Evolutionary conservation across 2,797 vertebrate species (phyloP).

Genomic region (Cirrhinus mrigala): DNA sequence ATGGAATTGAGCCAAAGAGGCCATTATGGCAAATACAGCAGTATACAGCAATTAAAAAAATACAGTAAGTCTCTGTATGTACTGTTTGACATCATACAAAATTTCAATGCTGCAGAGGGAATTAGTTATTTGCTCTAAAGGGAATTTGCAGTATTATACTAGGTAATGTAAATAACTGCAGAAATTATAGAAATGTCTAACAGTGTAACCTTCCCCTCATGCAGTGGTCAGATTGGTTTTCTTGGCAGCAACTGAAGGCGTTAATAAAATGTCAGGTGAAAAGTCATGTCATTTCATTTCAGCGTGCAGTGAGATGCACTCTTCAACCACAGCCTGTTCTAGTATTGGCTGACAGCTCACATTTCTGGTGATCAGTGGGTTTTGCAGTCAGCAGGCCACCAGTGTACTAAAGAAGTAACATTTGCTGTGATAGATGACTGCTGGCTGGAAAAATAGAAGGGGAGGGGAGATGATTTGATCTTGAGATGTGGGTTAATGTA

Average conservation of each 20-base stretch:
- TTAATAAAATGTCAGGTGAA: neutral
- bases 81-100: too few species aligned
- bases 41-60: too few species aligned
- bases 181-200: too few species aligned
- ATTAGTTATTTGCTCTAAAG: too few species aligned
- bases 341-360: neutral
- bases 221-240: neutral
- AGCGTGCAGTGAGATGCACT: neutral
- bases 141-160: too few species aligned
- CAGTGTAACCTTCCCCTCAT: too few species aligned
- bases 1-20: too few species aligned
- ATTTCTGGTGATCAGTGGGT: neutral
- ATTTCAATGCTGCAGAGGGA: too few species aligned
- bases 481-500: neutral
- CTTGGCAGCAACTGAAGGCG: neutral
- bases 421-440: neutral
- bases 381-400: neutral
- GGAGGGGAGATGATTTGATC: neutral
- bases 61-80: too few species aligned
- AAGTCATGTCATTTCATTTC: neutral
- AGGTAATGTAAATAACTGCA: too few species aligned
- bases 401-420: neutral
- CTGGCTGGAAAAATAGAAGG: neutral
- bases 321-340: neutral
- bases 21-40: too few species aligned